These are phyloP conservation scores for Tenthredo livida DNA, from an alignment of 2,888 invertebrate species.

Conservation along the genomic window DNA sequence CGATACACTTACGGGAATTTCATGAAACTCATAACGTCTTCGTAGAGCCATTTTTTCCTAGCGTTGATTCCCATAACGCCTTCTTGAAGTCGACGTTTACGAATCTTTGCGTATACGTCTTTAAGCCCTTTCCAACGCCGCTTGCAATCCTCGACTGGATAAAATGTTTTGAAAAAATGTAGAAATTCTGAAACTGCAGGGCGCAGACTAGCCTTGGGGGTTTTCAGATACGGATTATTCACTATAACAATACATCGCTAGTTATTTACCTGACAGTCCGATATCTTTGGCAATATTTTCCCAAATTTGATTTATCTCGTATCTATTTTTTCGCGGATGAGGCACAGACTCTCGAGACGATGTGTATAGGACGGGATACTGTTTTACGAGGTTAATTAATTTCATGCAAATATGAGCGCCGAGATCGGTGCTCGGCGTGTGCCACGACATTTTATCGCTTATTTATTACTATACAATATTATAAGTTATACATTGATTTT, in stretches of 20 bases:
- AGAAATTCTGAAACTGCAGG: background rate
- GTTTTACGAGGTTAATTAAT: slow-evolving; percentile 36
- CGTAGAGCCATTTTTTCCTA: slow-evolving; percentile 39
- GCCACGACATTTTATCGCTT: slow-evolving; percentile 19
- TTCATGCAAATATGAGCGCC: slow-evolving; percentile 34
- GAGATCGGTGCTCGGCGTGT: slow-evolving; percentile 30
- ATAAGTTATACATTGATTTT: background rate
- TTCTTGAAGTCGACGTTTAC: slow-evolving; percentile 42
- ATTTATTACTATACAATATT: background rate
- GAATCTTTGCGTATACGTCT: slow-evolving; percentile 41
- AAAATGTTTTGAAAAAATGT: no score
- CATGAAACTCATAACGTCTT: slow-evolving; percentile 36
- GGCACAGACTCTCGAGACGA: background rate
- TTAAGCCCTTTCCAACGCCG: slow-evolving; percentile 37
- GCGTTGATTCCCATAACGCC: slow-evolving; percentile 17
- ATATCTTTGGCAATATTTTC: slow-evolving; percentile 5
- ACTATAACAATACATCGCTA: background rate
- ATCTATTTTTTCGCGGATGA: background rate
- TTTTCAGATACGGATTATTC: background rate
- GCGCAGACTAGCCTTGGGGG: background rate
- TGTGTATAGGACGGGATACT: background rate
- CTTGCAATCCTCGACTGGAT: no score
- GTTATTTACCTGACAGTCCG: slow-evolving; percentile 17
- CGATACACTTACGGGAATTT: slow-evolving; percentile 34
- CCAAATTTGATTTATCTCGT: slow-evolving; percentile 38